A percentile compares a stretch with the other conserved stretches of the same genome.
Conservation (phyloP, 2,888 invertebrate species). For the Apeira syringaria region DNA sequence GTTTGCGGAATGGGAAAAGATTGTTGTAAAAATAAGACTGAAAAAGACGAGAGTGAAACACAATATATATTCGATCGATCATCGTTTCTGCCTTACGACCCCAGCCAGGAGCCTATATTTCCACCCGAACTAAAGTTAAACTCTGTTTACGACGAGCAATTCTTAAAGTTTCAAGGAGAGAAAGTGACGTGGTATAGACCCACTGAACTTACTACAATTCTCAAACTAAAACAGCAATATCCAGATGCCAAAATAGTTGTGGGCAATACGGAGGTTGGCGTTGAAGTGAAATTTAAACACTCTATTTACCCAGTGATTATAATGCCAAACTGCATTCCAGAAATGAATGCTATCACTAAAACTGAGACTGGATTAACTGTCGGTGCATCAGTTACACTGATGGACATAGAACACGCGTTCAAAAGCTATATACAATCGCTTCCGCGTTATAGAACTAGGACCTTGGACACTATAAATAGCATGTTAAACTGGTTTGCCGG, state of each 20-base stretch:
- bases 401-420: conserved; percentile 88
- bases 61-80: conserved; percentile 83
- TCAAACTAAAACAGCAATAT: conserved; percentile 85
- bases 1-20: conserved; percentile 85
- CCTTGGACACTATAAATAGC: conserved; percentile 87
- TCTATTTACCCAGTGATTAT: conserved; percentile 89
- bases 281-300: conserved; percentile 93
- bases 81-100: conserved; percentile 87
- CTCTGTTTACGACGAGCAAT: conserved; percentile 83
- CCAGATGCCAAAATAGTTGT: conserved; percentile 90
- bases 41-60: conserved; percentile 67
- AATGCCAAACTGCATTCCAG: conserved; percentile 93
- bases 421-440: conserved; percentile 81
- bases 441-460: conserved; percentile 85
- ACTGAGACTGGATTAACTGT: conserved; percentile 85
- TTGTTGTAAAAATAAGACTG: conserved; percentile 84
- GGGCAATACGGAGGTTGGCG: conserved; percentile 93
- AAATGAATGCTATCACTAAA: conserved; percentile 86
- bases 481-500: conserved; percentile 98
- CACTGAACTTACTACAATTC: conserved; percentile 80
- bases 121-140: conserved; percentile 90
- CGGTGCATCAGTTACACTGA: conserved; percentile 93
- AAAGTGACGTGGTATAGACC: conserved; percentile 89
- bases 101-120: conserved; percentile 92
- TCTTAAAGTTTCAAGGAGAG: conserved; percentile 71